Percentiles rank a stretch among this genome's conserved stretches.
Evolutionary conservation across 2,888 invertebrate genomes (phyloP).

Genomic region (Drosophila demipolita): DNA sequence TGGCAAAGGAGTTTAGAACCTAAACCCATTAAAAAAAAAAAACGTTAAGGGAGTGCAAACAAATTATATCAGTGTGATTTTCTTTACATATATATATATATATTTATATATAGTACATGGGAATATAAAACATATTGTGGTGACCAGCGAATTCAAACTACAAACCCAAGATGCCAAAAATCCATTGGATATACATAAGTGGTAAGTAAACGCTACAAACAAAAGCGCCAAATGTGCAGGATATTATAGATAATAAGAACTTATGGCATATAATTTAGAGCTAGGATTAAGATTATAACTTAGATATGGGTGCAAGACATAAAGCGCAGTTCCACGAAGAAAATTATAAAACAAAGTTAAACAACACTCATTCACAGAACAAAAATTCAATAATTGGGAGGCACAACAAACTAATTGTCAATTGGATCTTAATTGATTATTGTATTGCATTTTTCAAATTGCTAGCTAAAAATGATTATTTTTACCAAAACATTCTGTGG

Average conservation of each 20-base stretch:
- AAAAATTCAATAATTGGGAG: conserved; percentile 34
- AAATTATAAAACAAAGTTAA: conserved; percentile 15
- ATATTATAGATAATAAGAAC: conserved; percentile 36
- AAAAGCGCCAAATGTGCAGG: conserved; percentile 60
- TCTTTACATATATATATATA: background rate
- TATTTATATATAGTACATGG: background rate
- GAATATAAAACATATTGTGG: conserved; percentile 29
- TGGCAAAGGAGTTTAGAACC: conserved; percentile 70
- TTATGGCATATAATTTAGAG: conserved; percentile 43
- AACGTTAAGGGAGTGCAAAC: conserved; percentile 57
- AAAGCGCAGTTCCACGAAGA: conserved; percentile 30
- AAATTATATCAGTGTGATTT: conserved; percentile 49
- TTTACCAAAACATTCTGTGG: conserved; percentile 86
- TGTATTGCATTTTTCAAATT: conserved; percentile 40
- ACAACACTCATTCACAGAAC: conserved; percentile 39
- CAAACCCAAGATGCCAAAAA: conserved; percentile 69
- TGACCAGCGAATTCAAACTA: conserved; percentile 63
- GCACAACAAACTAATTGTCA: conserved; percentile 58
- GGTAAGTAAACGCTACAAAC: conserved; percentile 52
- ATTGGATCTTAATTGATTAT: conserved; percentile 25
- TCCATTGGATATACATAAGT: conserved; percentile 36
- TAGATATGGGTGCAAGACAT: conserved; percentile 49
- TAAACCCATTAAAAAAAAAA: conserved; percentile 50
- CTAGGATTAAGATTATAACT: conserved; percentile 65
- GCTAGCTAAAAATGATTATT: conserved; percentile 74